phyloP scores from a whole-genome alignment of 1,140 invertebrate genomes.

The Manduca sexta region DNA sequence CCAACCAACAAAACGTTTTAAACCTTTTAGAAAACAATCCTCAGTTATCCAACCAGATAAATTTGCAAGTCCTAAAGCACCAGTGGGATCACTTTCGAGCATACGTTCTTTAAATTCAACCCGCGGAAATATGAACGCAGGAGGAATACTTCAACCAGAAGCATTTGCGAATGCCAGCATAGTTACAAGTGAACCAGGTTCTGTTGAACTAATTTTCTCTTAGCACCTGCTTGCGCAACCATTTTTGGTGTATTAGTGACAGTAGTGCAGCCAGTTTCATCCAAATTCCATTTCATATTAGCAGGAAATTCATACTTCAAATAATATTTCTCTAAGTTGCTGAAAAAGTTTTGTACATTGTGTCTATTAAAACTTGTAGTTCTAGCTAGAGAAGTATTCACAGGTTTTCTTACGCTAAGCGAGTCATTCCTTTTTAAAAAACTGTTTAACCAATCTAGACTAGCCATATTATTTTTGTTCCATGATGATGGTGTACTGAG shows the following conservation, averaged over 20 bases:
- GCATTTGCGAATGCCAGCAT: conserved; percentile 45
- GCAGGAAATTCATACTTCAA: background rate
- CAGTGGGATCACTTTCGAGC: conserved; percentile 36
- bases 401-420: conserved; percentile 20
- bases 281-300: conserved; percentile 1
- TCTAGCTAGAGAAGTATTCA: conserved; percentile 17
- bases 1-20: conserved; percentile 43
- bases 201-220: conserved; percentile 53
- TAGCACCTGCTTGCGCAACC: conserved; percentile 35
- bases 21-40: conserved; percentile 32
- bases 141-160: conserved; percentile 47
- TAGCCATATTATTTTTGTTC: conserved; percentile 16
- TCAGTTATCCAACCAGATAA: conserved; percentile 44
- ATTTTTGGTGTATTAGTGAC: conserved; percentile 1
- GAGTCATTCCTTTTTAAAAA: conserved; percentile 16
- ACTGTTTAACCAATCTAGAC: conserved; percentile 14
- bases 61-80: conserved; percentile 37
- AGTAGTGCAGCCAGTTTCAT: conserved; percentile 2
- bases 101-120: conserved; percentile 41
- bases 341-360: conserved; percentile 13
- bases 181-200: conserved; percentile 60
- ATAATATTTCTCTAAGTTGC: conserved; percentile 13
- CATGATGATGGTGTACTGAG: conserved; percentile 8
- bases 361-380: conserved; percentile 14
- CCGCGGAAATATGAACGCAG: conserved; percentile 58